Conservation (phyloP, 1,140 invertebrate species). For the Solenopsis invicta region DNA sequence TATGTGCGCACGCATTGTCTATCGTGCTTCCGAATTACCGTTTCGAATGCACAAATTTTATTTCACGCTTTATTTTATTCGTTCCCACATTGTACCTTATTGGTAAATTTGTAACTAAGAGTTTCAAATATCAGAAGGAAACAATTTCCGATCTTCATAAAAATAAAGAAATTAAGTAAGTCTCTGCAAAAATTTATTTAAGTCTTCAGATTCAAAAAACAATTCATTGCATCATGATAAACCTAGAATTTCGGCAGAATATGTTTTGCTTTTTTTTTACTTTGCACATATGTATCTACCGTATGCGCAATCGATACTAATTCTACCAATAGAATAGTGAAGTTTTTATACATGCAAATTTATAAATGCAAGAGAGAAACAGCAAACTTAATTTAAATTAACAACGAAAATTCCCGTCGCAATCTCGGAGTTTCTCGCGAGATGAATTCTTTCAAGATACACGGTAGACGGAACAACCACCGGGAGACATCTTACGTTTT, state of each 20-base stretch:
- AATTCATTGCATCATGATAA: not conserved
- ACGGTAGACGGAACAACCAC: slow-evolving; percentile 42
- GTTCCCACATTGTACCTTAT: not conserved
- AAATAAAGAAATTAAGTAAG: not conserved
- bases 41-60: not conserved
- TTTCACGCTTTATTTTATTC: slow-evolving; percentile 43
- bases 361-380: slow-evolving; percentile 15
- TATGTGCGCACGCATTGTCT: slow-evolving; percentile 47
- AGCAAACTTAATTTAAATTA: slow-evolving; percentile 59
- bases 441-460: slow-evolving; percentile 49
- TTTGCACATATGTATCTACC: too few relatives aligned
- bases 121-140: not conserved
- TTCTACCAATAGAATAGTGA: not conserved
- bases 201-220: not conserved
- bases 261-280: not conserved
- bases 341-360: slow-evolving; percentile 2
- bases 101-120: not conserved
- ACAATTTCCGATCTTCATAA: not conserved
- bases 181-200: not conserved
- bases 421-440: slow-evolving; percentile 42
- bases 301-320: slow-evolving; percentile 15
- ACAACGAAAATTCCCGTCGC: slow-evolving; percentile 48
- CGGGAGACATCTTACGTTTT: slow-evolving; percentile 56
- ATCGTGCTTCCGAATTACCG: slow-evolving; percentile 63
- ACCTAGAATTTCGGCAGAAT: not conserved